Evolutionary conservation across 2,113 vertebrate species (phyloP).

Genomic region (Platycercus adscitus): DNA sequence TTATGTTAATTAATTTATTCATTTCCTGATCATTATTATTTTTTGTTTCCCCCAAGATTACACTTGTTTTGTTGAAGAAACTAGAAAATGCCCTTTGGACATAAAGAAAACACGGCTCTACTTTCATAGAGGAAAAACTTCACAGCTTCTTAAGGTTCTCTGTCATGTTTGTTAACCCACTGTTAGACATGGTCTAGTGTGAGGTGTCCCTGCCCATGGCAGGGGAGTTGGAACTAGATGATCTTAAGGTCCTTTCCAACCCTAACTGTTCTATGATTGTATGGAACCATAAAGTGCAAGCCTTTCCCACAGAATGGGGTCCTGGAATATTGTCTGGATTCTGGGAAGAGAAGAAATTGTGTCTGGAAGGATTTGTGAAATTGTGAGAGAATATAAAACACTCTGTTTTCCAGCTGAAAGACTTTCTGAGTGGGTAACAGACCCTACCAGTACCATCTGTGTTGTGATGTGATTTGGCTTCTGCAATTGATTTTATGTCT

Average conservation of each 20-base stretch:
- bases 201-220: not conserved
- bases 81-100: not conserved
- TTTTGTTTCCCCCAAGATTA: not conserved
- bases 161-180: not conserved
- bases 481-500: not conserved
- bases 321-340: not conserved
- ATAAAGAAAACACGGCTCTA: not conserved
- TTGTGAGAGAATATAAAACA: rapidly evolving
- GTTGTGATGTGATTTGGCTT: not conserved
- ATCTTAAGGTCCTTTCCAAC: not conserved
- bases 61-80: not conserved
- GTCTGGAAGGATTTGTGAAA: not conserved
- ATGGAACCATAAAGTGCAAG: not conserved
- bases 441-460: not conserved
- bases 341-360: not conserved
- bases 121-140: not conserved
- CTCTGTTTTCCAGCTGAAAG: not conserved
- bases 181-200: not conserved
- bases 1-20: not conserved
- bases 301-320: not conserved
- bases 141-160: not conserved
- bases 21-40: not conserved
- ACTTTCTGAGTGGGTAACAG: not conserved
- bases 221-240: not conserved
- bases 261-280: not conserved